Conservation (phyloP, 2,888 invertebrate genomes). For the Meiosimyza platycephala region DNA sequence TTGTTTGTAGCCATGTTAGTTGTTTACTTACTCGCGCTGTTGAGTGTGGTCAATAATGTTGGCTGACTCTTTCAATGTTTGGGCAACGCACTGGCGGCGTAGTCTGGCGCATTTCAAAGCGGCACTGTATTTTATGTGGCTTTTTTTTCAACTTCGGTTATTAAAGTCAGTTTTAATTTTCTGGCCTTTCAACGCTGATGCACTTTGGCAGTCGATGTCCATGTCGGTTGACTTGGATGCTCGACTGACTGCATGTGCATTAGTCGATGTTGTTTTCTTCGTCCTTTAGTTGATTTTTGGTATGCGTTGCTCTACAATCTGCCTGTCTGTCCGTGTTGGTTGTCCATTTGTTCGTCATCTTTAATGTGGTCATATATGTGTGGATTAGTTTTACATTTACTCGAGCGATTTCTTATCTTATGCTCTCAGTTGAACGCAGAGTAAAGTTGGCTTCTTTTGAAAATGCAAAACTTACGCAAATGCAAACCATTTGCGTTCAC, state of each 20-base stretch:
- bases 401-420: slow-evolving; percentile 49
- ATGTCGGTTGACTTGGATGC: slow-evolving; percentile 18
- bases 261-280: slow-evolving; percentile 1
- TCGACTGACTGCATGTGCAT: slow-evolving; percentile 1
- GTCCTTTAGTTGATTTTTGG: background rate
- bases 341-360: slow-evolving; percentile 21
- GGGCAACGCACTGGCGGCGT: background rate
- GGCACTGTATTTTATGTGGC: slow-evolving; percentile 19
- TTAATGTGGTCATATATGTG: slow-evolving; percentile 54
- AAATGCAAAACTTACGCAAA: slow-evolving; percentile 50
- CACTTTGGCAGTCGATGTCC: slow-evolving; percentile 57
- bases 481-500: background rate
- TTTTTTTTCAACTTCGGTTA: slow-evolving; percentile 43
- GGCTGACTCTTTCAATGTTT: slow-evolving; percentile 7
- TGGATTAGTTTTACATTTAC: slow-evolving; percentile 61
- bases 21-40: slow-evolving; percentile 2
- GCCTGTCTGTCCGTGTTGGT: slow-evolving; percentile 24
- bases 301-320: slow-evolving; percentile 1
- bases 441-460: slow-evolving; percentile 55
- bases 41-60: slow-evolving; percentile 17
- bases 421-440: background rate
- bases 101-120: background rate
- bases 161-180: slow-evolving; percentile 65
- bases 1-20: background rate
- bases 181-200: slow-evolving; percentile 61